Evolutionary conservation across 2,888 invertebrate genomes (phyloP).

Genomic region (Drosophila tanythrix): DNA sequence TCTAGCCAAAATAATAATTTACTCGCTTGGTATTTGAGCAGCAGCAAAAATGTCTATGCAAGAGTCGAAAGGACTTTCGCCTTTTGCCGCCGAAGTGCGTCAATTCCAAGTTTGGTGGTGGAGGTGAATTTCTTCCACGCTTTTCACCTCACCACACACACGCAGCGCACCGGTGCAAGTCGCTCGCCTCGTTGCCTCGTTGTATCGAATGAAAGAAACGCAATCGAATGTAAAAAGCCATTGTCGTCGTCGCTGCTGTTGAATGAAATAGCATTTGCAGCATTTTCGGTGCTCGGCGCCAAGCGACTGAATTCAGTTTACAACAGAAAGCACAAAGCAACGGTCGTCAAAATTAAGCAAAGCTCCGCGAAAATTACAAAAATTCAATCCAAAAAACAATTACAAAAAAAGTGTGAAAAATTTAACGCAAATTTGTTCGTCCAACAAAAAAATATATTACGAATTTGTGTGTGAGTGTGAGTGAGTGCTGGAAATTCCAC

Average conservation of each 20-base stretch:
- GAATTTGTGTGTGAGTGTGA: conserved; percentile 15
- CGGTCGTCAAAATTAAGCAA: conserved; percentile 80
- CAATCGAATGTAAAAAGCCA: conserved; percentile 48
- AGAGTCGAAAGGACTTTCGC: conserved; percentile 3
- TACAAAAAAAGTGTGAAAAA: conserved; percentile 6
- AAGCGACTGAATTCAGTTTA: conserved; percentile 80
- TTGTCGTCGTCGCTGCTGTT: conserved; percentile 17
- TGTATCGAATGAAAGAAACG: conserved; percentile 31
- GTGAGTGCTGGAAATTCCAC: conserved; percentile 45
- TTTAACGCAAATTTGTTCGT: conserved; percentile 43
- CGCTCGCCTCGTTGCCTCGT: conserved; percentile 5
- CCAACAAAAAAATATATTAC: conserved; percentile 15
- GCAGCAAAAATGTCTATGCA: conserved; percentile 54
- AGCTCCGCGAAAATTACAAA: conserved; percentile 50
- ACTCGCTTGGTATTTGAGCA: conserved; percentile 10
- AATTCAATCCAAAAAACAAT: neutral
- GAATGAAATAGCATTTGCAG: conserved; percentile 19
- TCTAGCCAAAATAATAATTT: conserved; percentile 14
- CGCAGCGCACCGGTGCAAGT: conserved; percentile 30
- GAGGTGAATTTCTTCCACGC: conserved; percentile 22
- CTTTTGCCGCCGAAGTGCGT: conserved; percentile 19
- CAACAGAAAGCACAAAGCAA: conserved; percentile 84
- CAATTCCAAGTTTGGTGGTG: conserved; percentile 17
- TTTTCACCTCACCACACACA: conserved; percentile 45
- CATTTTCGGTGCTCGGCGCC: conserved; percentile 60